Evolutionary conservation across 2,113 vertebrate species (phyloP).

Genomic region (Rhea americana): DNA sequence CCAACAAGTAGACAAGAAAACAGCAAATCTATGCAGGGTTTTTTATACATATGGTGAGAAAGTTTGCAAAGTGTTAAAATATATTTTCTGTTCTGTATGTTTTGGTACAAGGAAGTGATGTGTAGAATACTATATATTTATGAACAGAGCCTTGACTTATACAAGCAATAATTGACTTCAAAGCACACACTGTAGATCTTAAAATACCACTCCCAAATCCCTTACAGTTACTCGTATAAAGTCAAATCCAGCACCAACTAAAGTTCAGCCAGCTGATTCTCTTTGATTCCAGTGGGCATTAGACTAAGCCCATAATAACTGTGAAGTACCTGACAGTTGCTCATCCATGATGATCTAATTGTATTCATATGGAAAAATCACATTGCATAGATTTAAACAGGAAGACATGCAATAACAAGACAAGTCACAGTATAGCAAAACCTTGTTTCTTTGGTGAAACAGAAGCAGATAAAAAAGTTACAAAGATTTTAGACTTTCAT

Average conservation of each 20-base stretch:
- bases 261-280: constrained; percentile 67
- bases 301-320: not conserved
- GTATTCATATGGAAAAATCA: constrained; percentile 71
- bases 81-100: constrained; percentile 54
- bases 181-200: constrained; percentile 63
- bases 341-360: not conserved
- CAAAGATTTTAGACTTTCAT: constrained; percentile 83
- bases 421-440: constrained; percentile 82
- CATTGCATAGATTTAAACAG: constrained; percentile 68
- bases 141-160: constrained; percentile 63
- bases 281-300: constrained; percentile 47
- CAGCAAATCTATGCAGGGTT: constrained; percentile 63
- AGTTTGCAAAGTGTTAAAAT: constrained; percentile 59
- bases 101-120: constrained; percentile 54
- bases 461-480: constrained; percentile 88
- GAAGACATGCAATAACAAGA: constrained; percentile 81
- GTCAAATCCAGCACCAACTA: constrained; percentile 59
- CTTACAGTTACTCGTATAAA: constrained; percentile 61
- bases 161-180: constrained; percentile 65
- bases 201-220: constrained; percentile 55
- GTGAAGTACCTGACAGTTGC: constrained; percentile 49
- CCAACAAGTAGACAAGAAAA: constrained; percentile 64
- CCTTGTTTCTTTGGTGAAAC: constrained; percentile 93
- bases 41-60: constrained; percentile 70
- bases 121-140: constrained; percentile 55